Evolutionary conservation across 2,888 invertebrate species (phyloP).

Genomic region (Platypus cylindrus): DNA sequence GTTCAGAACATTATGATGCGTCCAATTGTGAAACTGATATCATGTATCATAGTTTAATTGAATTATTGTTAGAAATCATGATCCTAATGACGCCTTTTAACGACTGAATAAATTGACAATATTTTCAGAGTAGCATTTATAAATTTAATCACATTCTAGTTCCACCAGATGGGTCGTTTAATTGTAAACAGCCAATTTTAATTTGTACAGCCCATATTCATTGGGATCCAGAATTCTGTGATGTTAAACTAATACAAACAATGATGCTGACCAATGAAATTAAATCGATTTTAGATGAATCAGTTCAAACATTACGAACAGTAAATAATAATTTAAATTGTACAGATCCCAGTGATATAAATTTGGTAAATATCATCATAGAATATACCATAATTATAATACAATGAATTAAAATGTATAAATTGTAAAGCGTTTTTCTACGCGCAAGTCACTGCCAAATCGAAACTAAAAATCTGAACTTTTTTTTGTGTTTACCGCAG

Average conservation of each 20-base stretch:
- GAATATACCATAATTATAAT: background rate
- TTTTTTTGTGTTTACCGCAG: too few species aligned
- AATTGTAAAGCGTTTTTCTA: too few species aligned
- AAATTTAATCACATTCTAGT: slow-evolving; percentile 18
- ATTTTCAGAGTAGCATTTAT: background rate
- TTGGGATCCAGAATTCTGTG: slow-evolving; percentile 99
- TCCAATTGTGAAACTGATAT: too few species aligned
- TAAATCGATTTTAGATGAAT: slow-evolving; percentile 75
- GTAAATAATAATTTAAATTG: slow-evolving; percentile 43
- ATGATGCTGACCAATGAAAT: slow-evolving; percentile 98
- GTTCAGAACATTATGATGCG: too few species aligned
- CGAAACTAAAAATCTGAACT: background rate
- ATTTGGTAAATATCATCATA: slow-evolving; percentile 39
- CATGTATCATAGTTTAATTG: too few species aligned
- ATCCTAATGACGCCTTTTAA: too few species aligned
- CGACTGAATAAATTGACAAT: background rate
- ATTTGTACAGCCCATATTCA: slow-evolving; percentile 99
- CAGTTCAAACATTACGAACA: slow-evolving; percentile 63
- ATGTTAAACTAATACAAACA: slow-evolving; percentile 97
- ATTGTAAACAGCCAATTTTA: slow-evolving; percentile 69
- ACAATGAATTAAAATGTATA: background rate
- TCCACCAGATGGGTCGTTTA: slow-evolving; percentile 61
- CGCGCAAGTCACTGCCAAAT: too few species aligned
- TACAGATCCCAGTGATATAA: slow-evolving; percentile 70
- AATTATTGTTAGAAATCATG: too few species aligned